phyloP scores from a whole-genome alignment of 2,113 vertebrate species.

The Mastomys coucha region DNA sequence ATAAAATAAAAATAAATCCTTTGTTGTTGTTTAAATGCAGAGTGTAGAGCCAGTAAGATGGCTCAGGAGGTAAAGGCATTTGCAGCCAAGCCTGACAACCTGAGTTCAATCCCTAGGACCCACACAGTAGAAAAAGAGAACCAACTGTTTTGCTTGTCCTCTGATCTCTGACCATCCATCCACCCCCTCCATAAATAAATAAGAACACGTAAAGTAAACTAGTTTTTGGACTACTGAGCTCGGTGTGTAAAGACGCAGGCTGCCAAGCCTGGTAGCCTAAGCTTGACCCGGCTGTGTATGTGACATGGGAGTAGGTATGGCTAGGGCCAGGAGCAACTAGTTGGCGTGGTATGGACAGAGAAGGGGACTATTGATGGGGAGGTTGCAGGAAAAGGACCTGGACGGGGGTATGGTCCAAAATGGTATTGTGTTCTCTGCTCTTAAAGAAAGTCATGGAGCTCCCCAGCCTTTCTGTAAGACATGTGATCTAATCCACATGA shows the following conservation, averaged over 20 bases:
- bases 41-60: background rate
- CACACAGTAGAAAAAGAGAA: background rate
- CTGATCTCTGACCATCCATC: background rate
- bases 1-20: background rate
- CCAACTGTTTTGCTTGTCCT: background rate
- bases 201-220: no score
- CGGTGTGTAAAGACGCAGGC: background rate
- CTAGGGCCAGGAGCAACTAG: background rate
- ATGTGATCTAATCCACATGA: no score
- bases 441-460: background rate
- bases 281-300: background rate
- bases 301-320: background rate
- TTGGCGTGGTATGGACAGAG: background rate
- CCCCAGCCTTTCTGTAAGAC: background rate
- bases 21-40: background rate
- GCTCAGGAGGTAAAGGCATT: background rate
- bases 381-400: background rate
- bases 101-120: background rate
- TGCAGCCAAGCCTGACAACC: background rate
- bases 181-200: background rate
- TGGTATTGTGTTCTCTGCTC: background rate
- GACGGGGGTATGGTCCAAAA: background rate
- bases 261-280: no score
- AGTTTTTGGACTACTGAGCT: background rate
- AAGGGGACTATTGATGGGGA: background rate